These are phyloP conservation scores for Halcyon senegalensis DNA, from an alignment of 2,113 vertebrate species.

Conservation along the genomic window DNA sequence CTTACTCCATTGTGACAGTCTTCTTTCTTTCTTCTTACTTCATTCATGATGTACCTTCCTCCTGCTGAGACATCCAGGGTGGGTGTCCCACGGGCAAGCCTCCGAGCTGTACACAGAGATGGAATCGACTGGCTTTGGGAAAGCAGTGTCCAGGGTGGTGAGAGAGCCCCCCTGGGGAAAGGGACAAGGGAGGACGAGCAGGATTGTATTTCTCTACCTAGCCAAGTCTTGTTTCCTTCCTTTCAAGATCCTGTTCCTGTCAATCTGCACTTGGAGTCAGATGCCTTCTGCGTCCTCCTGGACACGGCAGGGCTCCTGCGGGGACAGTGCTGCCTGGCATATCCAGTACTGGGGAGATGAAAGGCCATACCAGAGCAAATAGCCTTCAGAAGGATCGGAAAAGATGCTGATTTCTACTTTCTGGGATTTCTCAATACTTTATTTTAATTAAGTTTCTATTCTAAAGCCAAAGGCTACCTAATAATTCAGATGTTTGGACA, in stretches of 20 bases:
- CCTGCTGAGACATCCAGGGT: background rate
- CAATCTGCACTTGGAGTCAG: constrained; percentile 7
- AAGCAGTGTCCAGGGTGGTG: background rate
- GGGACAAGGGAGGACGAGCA: background rate
- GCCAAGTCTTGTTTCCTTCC: constrained; percentile 46
- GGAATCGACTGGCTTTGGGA: background rate
- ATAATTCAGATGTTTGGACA: background rate
- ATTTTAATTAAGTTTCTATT: background rate
- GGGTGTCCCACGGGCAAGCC: background rate
- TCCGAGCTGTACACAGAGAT: background rate
- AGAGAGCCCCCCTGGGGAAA: background rate
- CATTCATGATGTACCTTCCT: background rate
- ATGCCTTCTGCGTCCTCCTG: background rate
- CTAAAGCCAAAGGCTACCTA: background rate
- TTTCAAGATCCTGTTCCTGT: constrained; percentile 49
- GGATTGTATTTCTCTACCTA: constrained; percentile 22
- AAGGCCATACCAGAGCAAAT: background rate
- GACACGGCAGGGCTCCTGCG: background rate
- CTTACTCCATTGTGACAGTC: background rate
- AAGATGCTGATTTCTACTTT: background rate
- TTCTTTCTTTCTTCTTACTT: background rate
- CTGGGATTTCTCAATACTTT: background rate
- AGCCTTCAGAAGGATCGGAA: background rate
- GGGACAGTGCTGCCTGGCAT: background rate
- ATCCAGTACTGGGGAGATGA: background rate